phyloP scores from a whole-genome alignment of 92 coral and sea anemone genomes.

The Paramuricea clavata region DNA sequence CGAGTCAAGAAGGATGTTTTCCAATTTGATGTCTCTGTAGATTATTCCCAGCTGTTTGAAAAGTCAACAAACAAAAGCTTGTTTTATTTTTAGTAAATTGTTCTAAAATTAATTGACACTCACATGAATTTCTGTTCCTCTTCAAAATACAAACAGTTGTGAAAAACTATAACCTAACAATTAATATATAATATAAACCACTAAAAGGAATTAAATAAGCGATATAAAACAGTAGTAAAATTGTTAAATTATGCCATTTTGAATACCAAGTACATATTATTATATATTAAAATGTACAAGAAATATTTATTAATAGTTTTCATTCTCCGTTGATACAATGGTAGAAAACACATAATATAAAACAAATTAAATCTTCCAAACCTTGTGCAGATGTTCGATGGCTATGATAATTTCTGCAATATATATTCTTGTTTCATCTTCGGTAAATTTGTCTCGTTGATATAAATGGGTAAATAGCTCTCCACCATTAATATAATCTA shows the following conservation, averaged over 20 bases:
- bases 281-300: background rate
- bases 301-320: background rate
- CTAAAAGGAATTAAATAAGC: too few species aligned
- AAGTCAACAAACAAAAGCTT: background rate
- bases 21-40: conserved; percentile 96
- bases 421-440: conserved; percentile 94
- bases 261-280: too few species aligned
- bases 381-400: conserved; percentile 94
- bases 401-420: conserved; percentile 96
- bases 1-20: conserved; percentile 87
- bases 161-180: background rate
- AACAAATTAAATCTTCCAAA: conserved; percentile 49
- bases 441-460: conserved; percentile 92
- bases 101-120: background rate
- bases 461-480: conserved; percentile 96
- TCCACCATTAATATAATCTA: conserved; percentile 97
- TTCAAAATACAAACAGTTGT: background rate
- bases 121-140: background rate
- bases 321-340: background rate
- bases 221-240: too few species aligned
- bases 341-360: background rate
- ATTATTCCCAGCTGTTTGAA: conserved; percentile 94
- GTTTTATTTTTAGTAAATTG: conserved; percentile 8
- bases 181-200: background rate
- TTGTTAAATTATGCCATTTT: too few species aligned